Evolutionary conservation across 2,888 invertebrate genomes (phyloP).

Genomic region (Cybosia mesomella): DNA sequence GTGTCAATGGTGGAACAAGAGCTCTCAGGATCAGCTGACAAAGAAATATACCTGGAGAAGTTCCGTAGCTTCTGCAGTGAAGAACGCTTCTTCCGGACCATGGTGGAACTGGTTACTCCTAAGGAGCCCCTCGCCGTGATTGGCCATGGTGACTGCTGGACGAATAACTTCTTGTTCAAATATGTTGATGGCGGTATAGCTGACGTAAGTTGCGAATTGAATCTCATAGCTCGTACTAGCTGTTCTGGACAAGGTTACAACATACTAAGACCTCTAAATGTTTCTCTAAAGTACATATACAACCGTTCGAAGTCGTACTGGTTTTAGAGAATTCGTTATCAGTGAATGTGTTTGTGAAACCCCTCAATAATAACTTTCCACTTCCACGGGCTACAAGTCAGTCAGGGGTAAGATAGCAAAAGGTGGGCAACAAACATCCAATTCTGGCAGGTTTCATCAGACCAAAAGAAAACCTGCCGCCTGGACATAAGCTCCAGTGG

Average conservation of each 20-base stretch:
- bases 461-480: too few relatives aligned
- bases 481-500: too few relatives aligned
- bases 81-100: constrained; percentile 89
- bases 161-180: constrained; percentile 90
- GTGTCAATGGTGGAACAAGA: constrained; percentile 88
- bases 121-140: constrained; percentile 90
- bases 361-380: too few relatives aligned
- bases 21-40: constrained; percentile 70
- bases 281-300: not conserved
- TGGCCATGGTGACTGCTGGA: constrained; percentile 92
- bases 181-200: constrained; percentile 85
- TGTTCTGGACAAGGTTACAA: not conserved
- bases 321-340: too few relatives aligned
- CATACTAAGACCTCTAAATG: not conserved
- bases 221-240: not conserved
- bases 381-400: too few relatives aligned
- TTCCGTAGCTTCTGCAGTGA: constrained; percentile 88
- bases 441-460: too few relatives aligned
- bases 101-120: constrained; percentile 88
- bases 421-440: too few relatives aligned
- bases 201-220: constrained; percentile 71
- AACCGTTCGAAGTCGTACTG: too few relatives aligned
- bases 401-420: too few relatives aligned
- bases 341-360: too few relatives aligned
- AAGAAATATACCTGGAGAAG: constrained; percentile 86